These are phyloP conservation scores for Amiota communis DNA, from an alignment of 2,888 invertebrate genomes.

Conservation along the genomic window DNA sequence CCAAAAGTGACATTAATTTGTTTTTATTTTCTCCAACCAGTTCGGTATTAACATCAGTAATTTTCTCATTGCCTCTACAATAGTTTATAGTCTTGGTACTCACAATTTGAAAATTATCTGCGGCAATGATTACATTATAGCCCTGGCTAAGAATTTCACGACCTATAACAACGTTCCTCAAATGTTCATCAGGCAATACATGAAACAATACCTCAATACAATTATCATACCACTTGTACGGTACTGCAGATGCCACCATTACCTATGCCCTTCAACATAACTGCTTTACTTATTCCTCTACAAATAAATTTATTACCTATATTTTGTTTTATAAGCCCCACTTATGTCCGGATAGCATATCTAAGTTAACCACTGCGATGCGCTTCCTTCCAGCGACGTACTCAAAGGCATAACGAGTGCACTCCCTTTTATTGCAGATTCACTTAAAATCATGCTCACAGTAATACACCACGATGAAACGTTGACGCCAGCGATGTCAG, in stretches of 20 bases:
- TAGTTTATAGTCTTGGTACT: conserved; percentile 15
- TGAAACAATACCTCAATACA: conserved; percentile 21
- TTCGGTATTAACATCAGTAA: conserved; percentile 17
- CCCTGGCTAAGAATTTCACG: conserved; percentile 28
- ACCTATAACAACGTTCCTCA: conserved; percentile 26
- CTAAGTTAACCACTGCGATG: not conserved
- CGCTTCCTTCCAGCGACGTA: too few species aligned
- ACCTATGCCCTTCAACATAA: conserved; percentile 38
- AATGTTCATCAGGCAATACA: not conserved
- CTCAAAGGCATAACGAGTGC: too few species aligned
- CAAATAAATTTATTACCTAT: conserved; percentile 35
- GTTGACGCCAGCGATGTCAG: too few species aligned
- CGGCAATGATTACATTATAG: conserved; percentile 12
- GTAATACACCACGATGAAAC: too few species aligned
- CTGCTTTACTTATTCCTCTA: conserved; percentile 36
- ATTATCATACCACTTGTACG: conserved; percentile 33
- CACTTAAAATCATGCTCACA: too few species aligned
- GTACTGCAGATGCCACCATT: conserved; percentile 36
- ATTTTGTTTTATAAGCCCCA: conserved; percentile 39
- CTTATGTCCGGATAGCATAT: too few species aligned
- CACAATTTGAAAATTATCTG: conserved; percentile 9
- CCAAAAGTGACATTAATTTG: conserved; percentile 15
- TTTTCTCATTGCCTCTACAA: not conserved
- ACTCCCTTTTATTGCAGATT: too few species aligned
- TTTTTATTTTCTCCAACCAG: conserved; percentile 9